Base-by-base conservation (phyloP, 2,888 invertebrate species). In the Gastrophysa polygoni region DNA sequence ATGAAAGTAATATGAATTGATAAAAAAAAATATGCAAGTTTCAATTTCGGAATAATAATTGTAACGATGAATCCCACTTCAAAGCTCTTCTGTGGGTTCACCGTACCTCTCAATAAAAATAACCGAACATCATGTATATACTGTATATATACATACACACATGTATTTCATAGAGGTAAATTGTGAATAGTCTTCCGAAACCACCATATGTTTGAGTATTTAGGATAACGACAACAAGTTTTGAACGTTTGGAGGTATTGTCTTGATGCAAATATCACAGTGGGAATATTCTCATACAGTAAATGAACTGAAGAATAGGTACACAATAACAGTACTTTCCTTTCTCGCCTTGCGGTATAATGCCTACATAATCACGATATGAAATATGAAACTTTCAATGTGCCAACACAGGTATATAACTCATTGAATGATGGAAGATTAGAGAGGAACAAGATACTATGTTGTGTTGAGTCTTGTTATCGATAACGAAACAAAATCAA, bases 251-350 rank as follows among this genome's bases (percentile, higher is more conserved):
- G n/a, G 17, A 29, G 24, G 32, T 20, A 57, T 57, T 47, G 57
- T 57, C 47, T 32, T 17, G 29, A 34, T 32, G 32, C 34, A 34
- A 43, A 51, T 46, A 44, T 29, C 43, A 47, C 52, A 28, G 16
- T 59, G 59, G 28, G 59, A 59, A 59, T n/a, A 17, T 59, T 59
- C 59, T 18, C 59, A 59, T 16, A 4, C 51, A 51, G 29, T 38
- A 32, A 52, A 52, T 16, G 34, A 57, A 59, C 51, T 58, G 16
- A 20, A n/a, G n/a, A n/a, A n/a, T n/a, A n/a, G n/a, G n/a, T n/a
- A n/a, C 17, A 17, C 29, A 43, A 28, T 57, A 59, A 59, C 59
- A 10, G 59, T 59, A 48, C 44, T 52, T 52, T 59, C 29, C 16
- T 59, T 16, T 48, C 24, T 21, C 20, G 24, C 24, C 11, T n/a